Evolutionary conservation across 2,113 vertebrate species (phyloP), one percentile per base, ranked within the genome.

Genomic region (Phylloscopus trochilus): DNA sequence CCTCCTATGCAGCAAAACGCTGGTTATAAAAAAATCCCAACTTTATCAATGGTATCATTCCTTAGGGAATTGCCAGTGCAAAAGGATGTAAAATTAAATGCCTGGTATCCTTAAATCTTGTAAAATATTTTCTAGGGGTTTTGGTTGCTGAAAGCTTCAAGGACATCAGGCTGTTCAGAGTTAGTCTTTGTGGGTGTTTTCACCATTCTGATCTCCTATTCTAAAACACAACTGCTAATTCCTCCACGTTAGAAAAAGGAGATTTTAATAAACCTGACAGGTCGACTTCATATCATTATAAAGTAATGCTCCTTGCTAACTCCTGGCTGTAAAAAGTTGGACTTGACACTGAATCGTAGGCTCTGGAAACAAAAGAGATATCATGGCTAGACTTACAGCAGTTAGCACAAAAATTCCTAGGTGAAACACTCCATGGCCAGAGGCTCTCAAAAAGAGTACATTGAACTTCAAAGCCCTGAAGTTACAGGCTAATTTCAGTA

Each of bases 401-500:
- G 44, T n/a, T 37, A 39, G 47, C n/a, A 44, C 21, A 89, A 63
- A 55, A 81, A 70, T 44, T 64, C 24, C 68, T 46, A 74, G 46
- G 59, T 55, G 30, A 94, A 92, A 74, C 1, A 4, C 27, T 13
- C 63, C 55, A 79, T 35, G 33, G 86, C 43, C 79, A 67, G 68
- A 92, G 24, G 35, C 27, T 70, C 79, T 49, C 76, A 59, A 78
- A 90, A 86, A 67, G 18, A 37, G 9, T 23, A 73, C 3, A 11
- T 19, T 88, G 82, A 70, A 83, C 49, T 84, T 76, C 78, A 90
- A 81, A 96, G 64, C 47, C 68, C 80, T 92, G 56, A 86, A 92
- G 90, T 81, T 75, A 70, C 35, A 74, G 63, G 49, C 56, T 93
- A 83, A 96, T 96, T 95, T 93, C 79, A 81, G 87, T 74, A 91